Percentiles rank a stretch among this genome's conserved stretches.
Conservation (phyloP, 2,113 vertebrate genomes). For the Onychostoma macrolepis region DNA sequence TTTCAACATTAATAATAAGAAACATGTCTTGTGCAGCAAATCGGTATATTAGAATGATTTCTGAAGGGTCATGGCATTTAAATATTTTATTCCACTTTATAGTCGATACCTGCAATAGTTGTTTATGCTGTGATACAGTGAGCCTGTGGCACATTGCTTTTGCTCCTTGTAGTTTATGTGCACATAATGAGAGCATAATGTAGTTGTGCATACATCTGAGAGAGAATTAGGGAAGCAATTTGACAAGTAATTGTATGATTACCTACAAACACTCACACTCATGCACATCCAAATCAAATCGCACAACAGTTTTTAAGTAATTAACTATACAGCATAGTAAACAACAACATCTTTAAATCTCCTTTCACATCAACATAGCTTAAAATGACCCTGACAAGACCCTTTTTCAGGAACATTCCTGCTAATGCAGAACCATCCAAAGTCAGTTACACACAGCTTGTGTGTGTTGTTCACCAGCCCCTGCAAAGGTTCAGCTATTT, state of each 20-base stretch:
- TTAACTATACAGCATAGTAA: neutral
- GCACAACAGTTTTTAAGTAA: neutral
- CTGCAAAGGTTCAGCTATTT: constrained; percentile 39
- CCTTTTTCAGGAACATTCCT: constrained; percentile 1
- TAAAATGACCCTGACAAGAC: neutral
- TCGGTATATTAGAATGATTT: too few species aligned
- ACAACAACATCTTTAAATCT: neutral
- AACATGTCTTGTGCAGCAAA: too few species aligned
- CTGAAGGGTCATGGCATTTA: too few species aligned
- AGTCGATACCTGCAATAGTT: neutral
- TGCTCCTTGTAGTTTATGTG: neutral
- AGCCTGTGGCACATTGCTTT: neutral
- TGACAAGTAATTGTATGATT: constrained; percentile 5
- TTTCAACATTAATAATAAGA: too few species aligned
- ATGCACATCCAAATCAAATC: neutral
- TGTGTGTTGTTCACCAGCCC: neutral
- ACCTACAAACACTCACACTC: neutral
- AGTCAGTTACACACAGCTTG: neutral
- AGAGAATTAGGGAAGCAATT: constrained; percentile 1
- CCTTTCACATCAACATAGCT: neutral
- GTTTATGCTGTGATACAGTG: neutral
- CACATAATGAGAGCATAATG: neutral
- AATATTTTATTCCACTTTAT: neutral
- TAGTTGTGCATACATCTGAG: neutral
- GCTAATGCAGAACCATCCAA: neutral